These are phyloP conservation scores for Oryzias celebensis DNA, from an alignment of 2,113 vertebrate genomes.

Conservation along the genomic window DNA sequence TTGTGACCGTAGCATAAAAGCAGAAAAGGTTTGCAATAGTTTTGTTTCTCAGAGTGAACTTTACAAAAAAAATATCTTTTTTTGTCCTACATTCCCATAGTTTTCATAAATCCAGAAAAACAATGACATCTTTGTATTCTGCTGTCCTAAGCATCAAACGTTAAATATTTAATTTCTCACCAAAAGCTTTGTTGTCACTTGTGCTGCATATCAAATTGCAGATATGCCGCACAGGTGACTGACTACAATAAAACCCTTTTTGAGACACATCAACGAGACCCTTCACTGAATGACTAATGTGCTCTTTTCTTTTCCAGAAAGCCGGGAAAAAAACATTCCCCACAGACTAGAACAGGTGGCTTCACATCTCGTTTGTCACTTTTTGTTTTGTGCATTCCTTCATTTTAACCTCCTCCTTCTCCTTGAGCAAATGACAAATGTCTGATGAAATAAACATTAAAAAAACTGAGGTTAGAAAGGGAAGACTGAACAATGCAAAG, in stretches of 20 bases:
- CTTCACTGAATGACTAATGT: slow-evolving; percentile 37
- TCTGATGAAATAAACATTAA: slow-evolving; percentile 51
- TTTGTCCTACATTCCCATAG: neutral
- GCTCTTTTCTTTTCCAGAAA: slow-evolving; percentile 21
- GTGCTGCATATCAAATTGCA: slow-evolving; percentile 22
- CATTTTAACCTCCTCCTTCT: slow-evolving; percentile 21
- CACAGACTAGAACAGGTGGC: slow-evolving; percentile 13
- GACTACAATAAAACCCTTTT: slow-evolving; percentile 38
- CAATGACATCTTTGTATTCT: neutral
- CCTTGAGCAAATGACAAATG: neutral
- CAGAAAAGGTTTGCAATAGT: too few species aligned
- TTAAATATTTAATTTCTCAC: neutral
- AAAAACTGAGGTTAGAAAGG: slow-evolving; percentile 8
- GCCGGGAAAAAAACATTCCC: slow-evolving; percentile 12
- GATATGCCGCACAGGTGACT: slow-evolving; percentile 30
- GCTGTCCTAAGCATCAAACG: slow-evolving; percentile 8
- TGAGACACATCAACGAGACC: slow-evolving; percentile 20
- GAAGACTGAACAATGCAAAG: neutral
- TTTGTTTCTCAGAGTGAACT: too few species aligned
- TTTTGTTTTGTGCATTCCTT: slow-evolving; percentile 1
- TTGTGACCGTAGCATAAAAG: too few species aligned
- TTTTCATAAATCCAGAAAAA: neutral
- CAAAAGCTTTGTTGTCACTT: slow-evolving; percentile 18
- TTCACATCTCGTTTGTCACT: slow-evolving; percentile 30
- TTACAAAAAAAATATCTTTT: too few species aligned